Conservation (phyloP, 2,888 invertebrate species). For the Blastobasis adustella region DNA sequence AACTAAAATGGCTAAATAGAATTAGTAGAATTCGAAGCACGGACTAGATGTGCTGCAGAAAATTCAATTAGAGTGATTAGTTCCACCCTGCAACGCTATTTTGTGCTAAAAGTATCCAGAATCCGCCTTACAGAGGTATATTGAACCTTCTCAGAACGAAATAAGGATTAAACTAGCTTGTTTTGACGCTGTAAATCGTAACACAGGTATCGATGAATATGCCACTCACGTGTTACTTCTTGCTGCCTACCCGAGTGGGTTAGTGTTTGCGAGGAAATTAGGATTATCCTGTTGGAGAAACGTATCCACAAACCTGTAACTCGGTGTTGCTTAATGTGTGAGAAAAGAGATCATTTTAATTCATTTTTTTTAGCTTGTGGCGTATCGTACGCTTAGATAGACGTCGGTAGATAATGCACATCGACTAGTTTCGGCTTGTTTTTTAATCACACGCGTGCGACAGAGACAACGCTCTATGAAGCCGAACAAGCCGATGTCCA, state of each 20-base stretch:
- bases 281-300: slow-evolving; percentile 4
- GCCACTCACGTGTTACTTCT: slow-evolving; percentile 44
- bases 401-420: no score
- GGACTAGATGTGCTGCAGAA: slow-evolving; percentile 48
- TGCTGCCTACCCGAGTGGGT: slow-evolving; percentile 31
- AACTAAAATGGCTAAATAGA: slow-evolving; percentile 47
- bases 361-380: no score
- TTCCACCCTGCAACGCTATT: slow-evolving; percentile 52
- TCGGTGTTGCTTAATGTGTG: no score
- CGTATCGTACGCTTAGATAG: no score
- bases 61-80: slow-evolving; percentile 66
- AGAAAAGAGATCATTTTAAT: no score
- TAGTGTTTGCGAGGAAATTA: slow-evolving; percentile 32
- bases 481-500: no score
- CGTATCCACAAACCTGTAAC: no score
- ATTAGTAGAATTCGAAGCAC: slow-evolving; percentile 59
- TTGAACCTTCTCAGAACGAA: slow-evolving; percentile 12
- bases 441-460: no score
- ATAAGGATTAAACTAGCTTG: background rate
- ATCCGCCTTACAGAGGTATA: slow-evolving; percentile 18
- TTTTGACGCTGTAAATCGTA: background rate
- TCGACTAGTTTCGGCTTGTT: no score
- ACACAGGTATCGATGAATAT: slow-evolving; percentile 22
- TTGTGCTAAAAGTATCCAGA: slow-evolving; percentile 38
- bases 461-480: no score